A percentile compares a stretch with the other conserved stretches of the same genome.
These are phyloP conservation scores for Mythimna pallens DNA, from an alignment of 2,888 invertebrate species.

Conservation along the genomic window DNA sequence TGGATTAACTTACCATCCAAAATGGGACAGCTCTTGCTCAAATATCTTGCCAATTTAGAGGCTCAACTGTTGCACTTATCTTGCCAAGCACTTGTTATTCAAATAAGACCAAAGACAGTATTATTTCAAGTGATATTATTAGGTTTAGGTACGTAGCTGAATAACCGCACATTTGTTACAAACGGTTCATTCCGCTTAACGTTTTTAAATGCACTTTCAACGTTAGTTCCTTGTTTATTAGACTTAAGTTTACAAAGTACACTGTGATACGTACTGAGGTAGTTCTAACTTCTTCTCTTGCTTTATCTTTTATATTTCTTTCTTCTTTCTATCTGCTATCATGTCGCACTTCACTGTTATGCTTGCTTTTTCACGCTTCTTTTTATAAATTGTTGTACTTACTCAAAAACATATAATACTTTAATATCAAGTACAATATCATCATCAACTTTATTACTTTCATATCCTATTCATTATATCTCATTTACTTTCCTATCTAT, in stretches of 20 bases:
- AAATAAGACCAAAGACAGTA: conserved; percentile 89
- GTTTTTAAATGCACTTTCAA: conserved; percentile 72
- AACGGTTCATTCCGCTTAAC: conserved; percentile 84
- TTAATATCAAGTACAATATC: conserved; percentile 29
- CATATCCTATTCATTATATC: conserved; percentile 25
- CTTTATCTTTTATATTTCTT: conserved; percentile 51
- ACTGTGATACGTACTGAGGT: conserved; percentile 88
- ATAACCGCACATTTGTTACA: conserved; percentile 90
- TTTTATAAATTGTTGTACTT: conserved; percentile 28
- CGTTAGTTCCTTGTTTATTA: conserved; percentile 76
- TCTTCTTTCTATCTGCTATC: conserved; percentile 29
- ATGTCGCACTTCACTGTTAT: conserved; percentile 55
- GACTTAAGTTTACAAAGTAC: conserved; percentile 80
- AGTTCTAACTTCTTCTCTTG: conserved; percentile 67
- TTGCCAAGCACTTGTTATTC: conserved; percentile 74
- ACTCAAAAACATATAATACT: conserved; percentile 12
- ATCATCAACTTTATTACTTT: conserved; percentile 15
- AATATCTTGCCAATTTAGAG: conserved; percentile 45
- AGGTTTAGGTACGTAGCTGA: conserved; percentile 74
- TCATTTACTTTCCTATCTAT: conserved; percentile 36
- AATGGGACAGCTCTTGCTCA: conserved; percentile 27
- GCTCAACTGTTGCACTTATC: conserved; percentile 50
- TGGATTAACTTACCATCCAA: conserved; percentile 25
- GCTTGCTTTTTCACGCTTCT: conserved; percentile 59
- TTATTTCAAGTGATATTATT: conserved; percentile 81